Base-by-base conservation (phyloP, 2,888 invertebrate species). In the Electrophaes corylata region DNA sequence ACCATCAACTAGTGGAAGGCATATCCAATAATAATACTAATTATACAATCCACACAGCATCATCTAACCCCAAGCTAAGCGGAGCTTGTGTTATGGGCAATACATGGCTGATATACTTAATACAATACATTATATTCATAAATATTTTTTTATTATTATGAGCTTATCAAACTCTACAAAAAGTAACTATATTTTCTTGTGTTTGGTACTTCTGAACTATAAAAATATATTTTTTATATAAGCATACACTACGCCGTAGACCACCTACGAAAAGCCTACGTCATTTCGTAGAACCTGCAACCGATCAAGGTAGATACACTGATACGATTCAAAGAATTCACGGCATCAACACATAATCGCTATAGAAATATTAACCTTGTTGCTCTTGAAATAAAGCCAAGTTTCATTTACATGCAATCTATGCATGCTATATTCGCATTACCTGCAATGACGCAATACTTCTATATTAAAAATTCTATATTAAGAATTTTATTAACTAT, bases 341-440 rank as follows among this genome's bases (percentile, higher is more conserved):
- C 14, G 40, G 16, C 44, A 54, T 40, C 12, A 19, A 51, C 40
- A 29, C 35, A n/a, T 16, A 6, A 20, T 8, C 23, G 18, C 11
- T 8, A 14, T 31, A n/a, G 43, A 10, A 44, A 51, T 31, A 12
- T n/a, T n/a, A 29, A 40, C 57, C 39, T 45, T 56, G 43, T 40
- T 45, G 37, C 35, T 31, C 53, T 45, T 50, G 50, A 14, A 31
- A 35, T 48, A 66, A 56, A 47, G 60, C 49, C 33, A 26, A 51
- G 46, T 48, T 62, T 64, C 31, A 52, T 43, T 46, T 60, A 37
- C 55, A 48, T 54, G 63, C 54, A 55, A 37, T 23, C 39, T 10
- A 55, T 60, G 65, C 67, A 67, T 67, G 67, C 65, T 41, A 67
- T 64, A 51, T 59, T 62, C 62, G 45, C 67, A 65, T 67, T 64